phyloP scores from a whole-genome alignment of 1,140 invertebrate species.

The Geopemphigus sp. region DNA sequence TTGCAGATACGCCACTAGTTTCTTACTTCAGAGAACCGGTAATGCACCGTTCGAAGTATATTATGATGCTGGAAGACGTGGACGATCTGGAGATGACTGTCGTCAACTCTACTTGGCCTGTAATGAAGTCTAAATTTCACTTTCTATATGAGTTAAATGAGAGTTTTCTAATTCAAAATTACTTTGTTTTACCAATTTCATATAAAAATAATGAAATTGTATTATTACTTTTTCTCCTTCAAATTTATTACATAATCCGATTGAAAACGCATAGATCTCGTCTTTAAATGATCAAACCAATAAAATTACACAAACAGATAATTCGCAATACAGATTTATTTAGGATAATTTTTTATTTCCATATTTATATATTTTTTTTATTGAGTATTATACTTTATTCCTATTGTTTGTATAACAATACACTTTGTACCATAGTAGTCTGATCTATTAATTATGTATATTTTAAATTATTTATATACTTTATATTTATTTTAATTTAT shows the following conservation, averaged over 20 bases:
- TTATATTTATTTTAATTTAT: constrained; percentile 48
- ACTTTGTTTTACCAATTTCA: background rate
- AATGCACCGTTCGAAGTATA: constrained; percentile 73
- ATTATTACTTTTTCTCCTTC: background rate
- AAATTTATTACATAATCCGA: background rate
- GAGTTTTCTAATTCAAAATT: constrained; percentile 2
- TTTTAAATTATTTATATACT: constrained; percentile 41
- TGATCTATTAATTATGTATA: constrained; percentile 46
- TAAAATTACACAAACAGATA: background rate
- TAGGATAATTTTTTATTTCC: constrained; percentile 13
- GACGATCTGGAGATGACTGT: constrained; percentile 80
- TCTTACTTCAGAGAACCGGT: constrained; percentile 72
- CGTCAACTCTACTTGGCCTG: constrained; percentile 77
- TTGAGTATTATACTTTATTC: constrained; percentile 41
- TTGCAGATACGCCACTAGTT: constrained; percentile 80
- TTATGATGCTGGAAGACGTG: constrained; percentile 73
- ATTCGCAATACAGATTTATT: background rate
- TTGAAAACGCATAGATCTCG: constrained; percentile 33
- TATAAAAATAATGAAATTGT: background rate
- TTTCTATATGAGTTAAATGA: constrained; percentile 2
- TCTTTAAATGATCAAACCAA: constrained; percentile 4
- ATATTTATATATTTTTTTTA: constrained; percentile 31
- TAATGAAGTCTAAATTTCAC: constrained; percentile 70
- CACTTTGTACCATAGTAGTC: constrained; percentile 48
- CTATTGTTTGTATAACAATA: constrained; percentile 48